Evolutionary conservation across 1,140 invertebrate genomes (phyloP).

Genomic region (Nylanderia fulva): DNA sequence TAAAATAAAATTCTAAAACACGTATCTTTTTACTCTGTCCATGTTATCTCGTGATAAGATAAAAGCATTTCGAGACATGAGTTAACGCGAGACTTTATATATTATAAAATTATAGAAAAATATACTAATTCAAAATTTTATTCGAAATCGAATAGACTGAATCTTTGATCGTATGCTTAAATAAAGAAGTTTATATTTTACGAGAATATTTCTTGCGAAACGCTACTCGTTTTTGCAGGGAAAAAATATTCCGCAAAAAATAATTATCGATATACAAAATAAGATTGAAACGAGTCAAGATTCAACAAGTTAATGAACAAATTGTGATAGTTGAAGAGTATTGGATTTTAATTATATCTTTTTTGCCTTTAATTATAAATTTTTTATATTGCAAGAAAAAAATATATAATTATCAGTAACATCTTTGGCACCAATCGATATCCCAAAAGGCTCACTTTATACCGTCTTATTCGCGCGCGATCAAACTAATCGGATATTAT

Average conservation of each 20-base stretch:
- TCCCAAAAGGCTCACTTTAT: background rate
- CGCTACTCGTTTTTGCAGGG: background rate
- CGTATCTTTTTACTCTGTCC: background rate
- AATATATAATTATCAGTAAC: background rate
- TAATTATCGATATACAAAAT: background rate
- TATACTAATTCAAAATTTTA: constrained; percentile 1
- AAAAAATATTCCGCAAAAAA: background rate
- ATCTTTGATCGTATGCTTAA: background rate
- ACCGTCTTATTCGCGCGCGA: constrained; percentile 6
- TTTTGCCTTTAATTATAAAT: background rate
- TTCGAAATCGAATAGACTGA: background rate
- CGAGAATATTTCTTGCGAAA: background rate
- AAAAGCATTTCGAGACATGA: background rate
- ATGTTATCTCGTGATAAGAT: constrained; percentile 27
- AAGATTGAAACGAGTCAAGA: background rate
- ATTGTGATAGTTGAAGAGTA: background rate
- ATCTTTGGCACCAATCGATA: background rate
- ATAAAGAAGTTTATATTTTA: background rate
- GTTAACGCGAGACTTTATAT: constrained; percentile 5
- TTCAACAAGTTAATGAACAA: background rate
- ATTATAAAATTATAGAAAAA: background rate
- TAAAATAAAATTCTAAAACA: background rate
- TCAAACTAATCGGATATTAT: constrained; percentile 26
- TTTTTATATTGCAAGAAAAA: background rate
- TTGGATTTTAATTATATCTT: background rate